Base-by-base conservation (phyloP, 2,113 vertebrate genomes). In the Dermatemys mawii region DNA sequence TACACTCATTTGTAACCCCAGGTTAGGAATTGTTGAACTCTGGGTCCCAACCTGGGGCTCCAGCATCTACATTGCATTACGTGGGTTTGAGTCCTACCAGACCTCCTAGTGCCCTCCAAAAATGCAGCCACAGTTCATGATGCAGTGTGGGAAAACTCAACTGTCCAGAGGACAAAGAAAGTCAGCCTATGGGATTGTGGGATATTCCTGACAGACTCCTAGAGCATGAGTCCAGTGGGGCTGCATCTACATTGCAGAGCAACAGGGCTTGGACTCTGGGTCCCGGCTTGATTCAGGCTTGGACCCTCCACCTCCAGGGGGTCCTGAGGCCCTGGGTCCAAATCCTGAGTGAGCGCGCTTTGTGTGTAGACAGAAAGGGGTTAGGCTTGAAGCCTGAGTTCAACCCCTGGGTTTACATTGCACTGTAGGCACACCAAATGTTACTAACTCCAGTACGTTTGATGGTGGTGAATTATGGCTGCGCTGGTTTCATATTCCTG, bases 401-500 rank as follows among this genome's bases (percentile, higher is more conserved):
- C 63, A 70, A 38, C 22, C 63, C 19, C 8, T 38, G 10, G n/a
- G 19, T n/a, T 70, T 38, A 70, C n/a, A 38, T 70, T 70, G n/a
- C 63, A 70, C 8, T 38, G n/a, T 38, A 38, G 63, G 38, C n/a
- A 70, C 7, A 70, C 19, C 63, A 38, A 29, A 26, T 0, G 1
- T 41, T 21, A 46, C 3, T 1, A 0, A 70, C 49, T 51, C 79
- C 84, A 1, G n/a, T 32, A 90, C 89, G 94, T 79, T n/a, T 51
- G 32, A 84, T 81, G 35, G 78, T 0, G 1, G 83, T 46, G 90
- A 83, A 3, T 35, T 2, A 41, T 55, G 46, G 0, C 87, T 76
- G 83, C 2, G 11, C 48, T 13, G 48, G 1, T 0, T 2, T 51
- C 4, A 0, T 21, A 1, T 78, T 6, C 57, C 2, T 6, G 1